Evolutionary conservation across 2,797 vertebrate species (phyloP).

Genomic region (Typhlichthys subterraneus): DNA sequence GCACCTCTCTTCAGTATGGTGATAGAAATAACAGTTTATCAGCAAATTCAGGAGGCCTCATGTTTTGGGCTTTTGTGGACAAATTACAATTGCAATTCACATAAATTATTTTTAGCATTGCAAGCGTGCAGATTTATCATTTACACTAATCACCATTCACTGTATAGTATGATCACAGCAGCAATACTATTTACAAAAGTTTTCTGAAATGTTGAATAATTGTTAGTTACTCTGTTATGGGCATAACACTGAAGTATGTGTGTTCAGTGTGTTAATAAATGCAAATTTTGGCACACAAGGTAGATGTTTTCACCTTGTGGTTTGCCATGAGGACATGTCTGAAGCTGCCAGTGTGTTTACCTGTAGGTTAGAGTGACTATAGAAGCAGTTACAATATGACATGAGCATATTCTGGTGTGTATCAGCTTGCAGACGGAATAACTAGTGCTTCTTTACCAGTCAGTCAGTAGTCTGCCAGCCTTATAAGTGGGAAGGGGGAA

Average conservation of each 20-base stretch:
- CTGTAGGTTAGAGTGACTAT: conserved; percentile 38
- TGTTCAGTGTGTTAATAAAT: neutral
- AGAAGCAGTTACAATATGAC: conserved; percentile 27
- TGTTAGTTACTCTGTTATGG: too few relatives aligned
- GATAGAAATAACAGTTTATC: too few relatives aligned
- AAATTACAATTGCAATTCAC: too few relatives aligned
- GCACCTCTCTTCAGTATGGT: too few relatives aligned
- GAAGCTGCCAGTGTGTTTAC: conserved; percentile 44
- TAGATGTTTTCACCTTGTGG: conserved; percentile 38
- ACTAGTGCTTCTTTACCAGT: conserved; percentile 5
- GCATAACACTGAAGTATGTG: neutral
- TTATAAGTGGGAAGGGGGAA: neutral
- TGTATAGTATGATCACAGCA: too few relatives aligned
- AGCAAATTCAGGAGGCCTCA: too few relatives aligned
- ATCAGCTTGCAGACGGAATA: conserved; percentile 12
- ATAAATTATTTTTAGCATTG: too few relatives aligned
- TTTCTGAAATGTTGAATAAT: too few relatives aligned
- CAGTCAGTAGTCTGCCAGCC: conserved; percentile 4
- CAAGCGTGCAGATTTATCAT: too few relatives aligned
- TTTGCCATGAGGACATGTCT: conserved; percentile 48
- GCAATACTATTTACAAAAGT: too few relatives aligned
- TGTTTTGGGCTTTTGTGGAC: too few relatives aligned
- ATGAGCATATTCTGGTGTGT: conserved; percentile 11
- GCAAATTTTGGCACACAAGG: neutral
- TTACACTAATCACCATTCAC: too few relatives aligned